Conservation (phyloP, 2,888 invertebrate species). For the Ypsolopha sequella region DNA sequence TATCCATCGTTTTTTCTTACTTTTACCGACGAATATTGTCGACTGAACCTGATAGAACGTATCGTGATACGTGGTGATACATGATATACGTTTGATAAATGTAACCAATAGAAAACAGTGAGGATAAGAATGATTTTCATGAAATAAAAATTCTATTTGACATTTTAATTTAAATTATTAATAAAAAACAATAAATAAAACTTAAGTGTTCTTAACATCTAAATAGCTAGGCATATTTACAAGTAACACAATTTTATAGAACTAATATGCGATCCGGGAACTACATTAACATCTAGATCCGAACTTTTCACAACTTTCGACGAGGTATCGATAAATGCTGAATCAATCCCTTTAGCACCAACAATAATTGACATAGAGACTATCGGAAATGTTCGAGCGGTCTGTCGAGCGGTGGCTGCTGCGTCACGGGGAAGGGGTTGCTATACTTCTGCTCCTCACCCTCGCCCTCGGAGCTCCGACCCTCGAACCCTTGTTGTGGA, state of each 20-base stretch:
- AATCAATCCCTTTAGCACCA: neutral
- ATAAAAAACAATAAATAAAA: neutral
- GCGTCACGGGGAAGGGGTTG: conserved; percentile 56
- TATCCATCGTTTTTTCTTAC: too few relatives aligned
- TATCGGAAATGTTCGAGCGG: conserved; percentile 59
- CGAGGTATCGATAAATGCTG: conserved; percentile 9
- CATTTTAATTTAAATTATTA: too few relatives aligned
- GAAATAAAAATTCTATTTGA: too few relatives aligned
- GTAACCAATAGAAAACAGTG: too few relatives aligned
- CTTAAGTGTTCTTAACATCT: neutral
- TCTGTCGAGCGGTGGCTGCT: conserved; percentile 56
- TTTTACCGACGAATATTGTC: too few relatives aligned
- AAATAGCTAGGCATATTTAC: neutral
- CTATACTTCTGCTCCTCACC: conserved; percentile 32
- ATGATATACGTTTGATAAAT: too few relatives aligned
- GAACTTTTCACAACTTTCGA: conserved; percentile 10
- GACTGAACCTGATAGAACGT: too few relatives aligned
- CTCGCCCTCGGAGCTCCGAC: conserved; percentile 38
- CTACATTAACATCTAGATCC: too few relatives aligned
- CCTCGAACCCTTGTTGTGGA: conserved; percentile 38
- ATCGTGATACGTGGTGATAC: too few relatives aligned
- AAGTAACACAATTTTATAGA: neutral
- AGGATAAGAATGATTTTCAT: too few relatives aligned
- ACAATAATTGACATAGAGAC: neutral
- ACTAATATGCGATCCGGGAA: too few relatives aligned